Percentiles rank a stretch among this genome's conserved stretches.
These are phyloP conservation scores for Acanthornis magna DNA, from an alignment of 2,797 vertebrate species.

Conservation along the genomic window DNA sequence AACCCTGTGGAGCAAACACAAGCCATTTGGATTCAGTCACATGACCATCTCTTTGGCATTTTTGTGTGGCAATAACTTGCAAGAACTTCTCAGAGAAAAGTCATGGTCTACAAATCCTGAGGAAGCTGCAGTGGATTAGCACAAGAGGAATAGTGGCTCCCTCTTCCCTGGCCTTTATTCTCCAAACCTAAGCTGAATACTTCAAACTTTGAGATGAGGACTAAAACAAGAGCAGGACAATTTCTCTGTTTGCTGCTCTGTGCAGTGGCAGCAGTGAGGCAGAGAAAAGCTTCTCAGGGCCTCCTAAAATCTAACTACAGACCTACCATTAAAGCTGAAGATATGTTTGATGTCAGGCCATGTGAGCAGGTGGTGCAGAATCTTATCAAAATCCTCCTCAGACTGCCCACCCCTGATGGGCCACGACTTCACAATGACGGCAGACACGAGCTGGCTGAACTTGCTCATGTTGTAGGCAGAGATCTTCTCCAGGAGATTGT, in stretches of 20 bases:
- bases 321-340: conserved; percentile 82
- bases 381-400: conserved; percentile 55
- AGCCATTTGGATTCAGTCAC: background rate
- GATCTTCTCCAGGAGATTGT: conserved; percentile 61
- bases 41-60: background rate
- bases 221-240: background rate
- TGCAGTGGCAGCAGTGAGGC: background rate
- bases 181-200: background rate
- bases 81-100: background rate
- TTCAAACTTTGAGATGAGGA: background rate
- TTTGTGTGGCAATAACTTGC: background rate
- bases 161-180: background rate
- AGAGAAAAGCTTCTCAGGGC: background rate
- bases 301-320: background rate
- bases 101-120: background rate
- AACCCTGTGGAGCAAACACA: background rate
- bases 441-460: conserved; percentile 85
- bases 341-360: conserved; percentile 82
- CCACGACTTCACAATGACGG: conserved; percentile 88
- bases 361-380: conserved; percentile 81
- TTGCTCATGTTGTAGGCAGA: conserved; percentile 59
- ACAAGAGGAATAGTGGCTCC: background rate
- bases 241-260: background rate
- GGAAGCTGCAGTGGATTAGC: background rate
- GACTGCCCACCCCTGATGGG: conserved; percentile 52